Base-by-base conservation (phyloP, 2,888 invertebrate genomes). In the Zaprionus bogoriensis region DNA sequence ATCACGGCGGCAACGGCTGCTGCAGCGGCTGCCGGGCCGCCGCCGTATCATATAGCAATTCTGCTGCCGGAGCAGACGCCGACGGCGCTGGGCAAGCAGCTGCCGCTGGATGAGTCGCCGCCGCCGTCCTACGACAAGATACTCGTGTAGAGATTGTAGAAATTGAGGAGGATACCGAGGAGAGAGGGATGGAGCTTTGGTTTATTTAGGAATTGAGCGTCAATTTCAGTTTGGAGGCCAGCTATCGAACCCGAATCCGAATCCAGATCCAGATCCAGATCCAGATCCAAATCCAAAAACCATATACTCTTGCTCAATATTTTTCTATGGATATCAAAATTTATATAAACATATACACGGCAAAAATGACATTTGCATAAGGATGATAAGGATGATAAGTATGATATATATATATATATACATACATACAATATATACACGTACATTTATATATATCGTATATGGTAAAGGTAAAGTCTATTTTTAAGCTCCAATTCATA, bases 41-140 rank as follows among this genome's bases (percentile, higher is more conserved):
- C 96, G n/a, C 96, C 96, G 7, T 96, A 96, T 92, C 95, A 96
- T 92, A 95, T 96, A 91, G 96, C 96, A 36, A 95, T 96, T 83
- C 91, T 95, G 75, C 93, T 95, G 87, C 95, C 95, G 54, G 93
- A 93, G 17, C 82, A 85, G 51, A 82, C 87, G 14, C 62, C 77
- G 47, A 65, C 87, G 42, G 69, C 68, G 19, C 41, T 81, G 71
- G 87, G 76, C 30, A 87, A 84, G 48, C 82, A 77, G 53, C 51
- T 73, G 60, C 74, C 82, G 52, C 78, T 67, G 87, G 91, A 92
- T 78, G 94, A 93, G 90, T 93, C 93, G 47, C 93, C 94, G 67
- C 95, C 95, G 60, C 95, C 95, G 60, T 94, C 95, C 67, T 96
- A 96, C 89, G 94, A 94, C 79, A 95, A 94, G 88, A 94, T 95